Evolutionary conservation across 2,797 vertebrate species (phyloP), one percentile per base, ranked within the genome.

Genomic region (Craterocephalus amniculus): DNA sequence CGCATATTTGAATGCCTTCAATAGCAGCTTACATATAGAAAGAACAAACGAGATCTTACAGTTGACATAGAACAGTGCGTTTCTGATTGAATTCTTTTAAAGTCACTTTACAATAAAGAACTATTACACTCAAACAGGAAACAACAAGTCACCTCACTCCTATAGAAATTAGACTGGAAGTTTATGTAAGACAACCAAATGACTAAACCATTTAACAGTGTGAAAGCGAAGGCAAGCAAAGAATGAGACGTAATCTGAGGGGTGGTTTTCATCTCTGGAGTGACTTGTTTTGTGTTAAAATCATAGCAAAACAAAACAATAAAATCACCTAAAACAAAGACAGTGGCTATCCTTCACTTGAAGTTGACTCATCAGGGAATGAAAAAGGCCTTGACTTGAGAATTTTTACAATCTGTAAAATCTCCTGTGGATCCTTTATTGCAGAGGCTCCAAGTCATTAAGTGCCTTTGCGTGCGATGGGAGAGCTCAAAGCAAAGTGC

Each of bases 401-500:
- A 72, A 48, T 32, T 55, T 67, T 54, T 9, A 34, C 62, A 80
- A 36, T 63, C 54, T 68, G 49, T 24, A 58, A 71, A 78, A 63
- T 63, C 6, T 5, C 27, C 38, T 4, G 38, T 31, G 16, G 38
- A 56, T 73, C 63, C 66, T 75, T 79, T 79, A 81, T 65, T 61
- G 61, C 51, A 27, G 49, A 51, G 18, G 45, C 58, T 77, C 54
- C 22, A 60, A 65, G 64, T 55, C 14, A 51, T 59, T 56, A 69
- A 69, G 51, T 43, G 49, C 32, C 70, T 74, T 74, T 52, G 57
- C 43, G 12, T 64, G 69, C 16, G 12, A 59, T 26, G 34, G 43
- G 73, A 66, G 66, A 63, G 66, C 31, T 64, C 34, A 66, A 73
- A 55, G 69, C 55, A 56, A 69, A 76, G 57, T 27, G 29, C 38